These are phyloP conservation scores for Apodemia hepburni DNA, from an alignment of 2,888 invertebrate species.

Conservation along the genomic window DNA sequence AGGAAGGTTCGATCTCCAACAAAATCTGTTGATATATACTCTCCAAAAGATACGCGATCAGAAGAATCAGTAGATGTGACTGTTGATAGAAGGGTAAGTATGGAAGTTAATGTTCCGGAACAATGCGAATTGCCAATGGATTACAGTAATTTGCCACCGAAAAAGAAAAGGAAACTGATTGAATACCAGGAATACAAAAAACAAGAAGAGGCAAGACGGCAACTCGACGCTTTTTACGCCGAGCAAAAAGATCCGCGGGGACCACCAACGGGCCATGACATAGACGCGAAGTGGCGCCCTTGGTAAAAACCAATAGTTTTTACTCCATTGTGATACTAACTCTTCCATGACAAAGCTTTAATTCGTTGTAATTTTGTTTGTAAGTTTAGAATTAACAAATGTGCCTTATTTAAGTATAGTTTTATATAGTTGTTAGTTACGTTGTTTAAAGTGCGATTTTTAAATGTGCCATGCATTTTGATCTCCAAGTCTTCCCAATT, in stretches of 20 bases:
- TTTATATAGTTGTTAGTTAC: slow-evolving; percentile 21
- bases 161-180: slow-evolving; percentile 76
- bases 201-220: slow-evolving; percentile 69
- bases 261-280: slow-evolving; percentile 52
- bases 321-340: slow-evolving; percentile 61
- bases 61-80: slow-evolving; percentile 45
- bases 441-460: slow-evolving; percentile 22
- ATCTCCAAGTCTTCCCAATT: slow-evolving; percentile 69
- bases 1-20: slow-evolving; percentile 68
- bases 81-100: slow-evolving; percentile 53
- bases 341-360: slow-evolving; percentile 77
- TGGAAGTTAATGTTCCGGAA: slow-evolving; percentile 57
- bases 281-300: slow-evolving; percentile 67
- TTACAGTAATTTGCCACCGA: slow-evolving; percentile 75
- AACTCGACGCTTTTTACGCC: slow-evolving; percentile 61
- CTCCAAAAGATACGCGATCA: slow-evolving; percentile 44
- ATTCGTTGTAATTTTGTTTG: slow-evolving; percentile 64
- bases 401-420: slow-evolving; percentile 41
- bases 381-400: slow-evolving; percentile 32
- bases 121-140: slow-evolving; percentile 72
- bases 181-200: slow-evolving; percentile 77
- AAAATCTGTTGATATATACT: slow-evolving; percentile 43
- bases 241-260: slow-evolving; percentile 56
- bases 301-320: slow-evolving; percentile 45
- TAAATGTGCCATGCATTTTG: slow-evolving; percentile 57